Evolutionary conservation across 1,140 invertebrate genomes (phyloP), one percentile per base, ranked within the genome.

Genomic region (Orius insidiosus): DNA sequence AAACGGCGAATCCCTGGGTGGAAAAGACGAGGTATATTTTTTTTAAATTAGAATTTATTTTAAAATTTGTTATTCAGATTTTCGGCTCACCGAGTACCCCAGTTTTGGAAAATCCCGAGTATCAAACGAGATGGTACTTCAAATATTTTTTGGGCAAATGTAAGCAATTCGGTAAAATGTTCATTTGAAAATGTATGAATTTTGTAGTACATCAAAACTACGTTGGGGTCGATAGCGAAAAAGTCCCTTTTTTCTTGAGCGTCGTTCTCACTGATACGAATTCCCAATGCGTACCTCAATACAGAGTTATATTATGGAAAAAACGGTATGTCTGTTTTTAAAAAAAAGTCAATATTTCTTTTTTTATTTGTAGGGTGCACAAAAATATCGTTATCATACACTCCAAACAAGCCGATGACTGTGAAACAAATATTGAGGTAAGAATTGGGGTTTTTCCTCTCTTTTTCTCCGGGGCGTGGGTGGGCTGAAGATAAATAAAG

Each of bases 101-200:
- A 5, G 80, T 88, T 50, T 62, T 89, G 46, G 85, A 89, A 60
- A 89, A 88, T 63, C 85, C 84, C 0, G 85, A 89, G 63, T 85
- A 85, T 59, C 84, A 89, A 63, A 88, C 84, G 32, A 66, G 84
- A 60, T 89, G 85, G 85, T 89, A 89, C 67, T 89, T 88, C 65
- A 88, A 88, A 63, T 89, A 85, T 62, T 89, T 88, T 58, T 71
- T 89, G 24, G 85, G 85, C 50, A 85, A 85, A 76, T 63, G 82
- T 87, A 70, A 83, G 80, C 24, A 7, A 7, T 45, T 32, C 15
- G 39, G 19, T 24, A 34, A n/a, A n/a, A n/a, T n/a, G n/a, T 52
- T 53, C 52, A 47, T 52, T 53, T 24, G 24, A 24, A 24, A 24
- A 24, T 4, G 7, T 24, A 24, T 4, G 7, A 4, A 49, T 54